Evolutionary conservation across 1,140 invertebrate genomes (phyloP), one percentile per base, ranked within the genome.

Genomic region (Cyrtorhinus lividipennis): DNA sequence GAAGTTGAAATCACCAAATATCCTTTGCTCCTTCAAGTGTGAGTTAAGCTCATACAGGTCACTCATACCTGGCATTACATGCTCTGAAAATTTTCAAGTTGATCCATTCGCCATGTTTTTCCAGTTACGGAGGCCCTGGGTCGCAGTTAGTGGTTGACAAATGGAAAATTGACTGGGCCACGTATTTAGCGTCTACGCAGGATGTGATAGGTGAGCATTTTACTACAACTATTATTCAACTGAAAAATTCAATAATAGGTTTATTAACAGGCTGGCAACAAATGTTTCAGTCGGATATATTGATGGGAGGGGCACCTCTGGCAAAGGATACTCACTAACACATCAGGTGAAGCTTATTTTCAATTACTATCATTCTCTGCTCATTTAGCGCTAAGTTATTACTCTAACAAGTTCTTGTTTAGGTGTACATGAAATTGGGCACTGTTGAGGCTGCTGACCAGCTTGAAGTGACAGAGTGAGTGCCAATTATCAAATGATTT

Each of bases 1-100:
- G 89, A 93, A 69, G 87, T 92, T 64, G 90, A 95, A 75, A 90
- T 94, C 59, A 92, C 90, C 0, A 83, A 85, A 57, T 97, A 95
- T 76, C 92, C 92, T 0, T 77, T 93, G 61, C 81, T 94, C 2
- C 78, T 94, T 38, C 87, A 92, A 72, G 86, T 90, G 84, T 94
- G 81, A 83, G 85, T 78, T n/a, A n/a, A n/a, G n/a, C n/a, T n/a
- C n/a, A n/a, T n/a, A n/a, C n/a, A n/a, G n/a, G n/a, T n/a, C n/a
- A n/a, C n/a, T n/a, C n/a, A n/a, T n/a, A n/a, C n/a, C n/a, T n/a
- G n/a, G n/a, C n/a, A n/a, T n/a, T n/a, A n/a, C 5, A 15, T 5
- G 30, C 15, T 38, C 30, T 38, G 15, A 8, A 38, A 38, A 38
- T 38, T 38, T 15, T 15, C 30, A 8, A 15, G 15, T 15, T 38